Percentiles rank a stretch among this genome's conserved stretches.
phyloP scores from a whole-genome alignment of 1,140 invertebrate genomes.

The Acyrthosiphon pisum region DNA sequence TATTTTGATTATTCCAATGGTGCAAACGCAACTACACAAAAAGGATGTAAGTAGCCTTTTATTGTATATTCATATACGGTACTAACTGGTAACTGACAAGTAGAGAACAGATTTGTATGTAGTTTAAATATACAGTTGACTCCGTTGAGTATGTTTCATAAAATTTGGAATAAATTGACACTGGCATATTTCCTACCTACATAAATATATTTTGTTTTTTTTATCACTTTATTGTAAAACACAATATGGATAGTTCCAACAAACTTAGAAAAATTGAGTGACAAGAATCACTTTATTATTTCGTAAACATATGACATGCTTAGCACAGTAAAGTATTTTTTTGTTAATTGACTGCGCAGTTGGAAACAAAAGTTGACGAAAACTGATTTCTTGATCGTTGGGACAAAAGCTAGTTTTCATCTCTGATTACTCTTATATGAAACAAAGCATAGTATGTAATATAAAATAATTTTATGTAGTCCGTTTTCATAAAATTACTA shows the following conservation, averaged over 20 bases:
- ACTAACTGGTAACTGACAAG: background rate
- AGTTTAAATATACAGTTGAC: background rate
- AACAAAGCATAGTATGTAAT: too few species aligned
- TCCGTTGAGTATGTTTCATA: background rate
- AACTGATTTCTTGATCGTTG: too few species aligned
- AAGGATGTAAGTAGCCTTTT: conserved; percentile 47
- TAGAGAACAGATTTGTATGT: background rate
- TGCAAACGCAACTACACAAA: background rate
- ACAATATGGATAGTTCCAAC: too few species aligned
- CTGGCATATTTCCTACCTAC: background rate
- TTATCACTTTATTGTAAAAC: too few species aligned
- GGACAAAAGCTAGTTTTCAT: background rate
- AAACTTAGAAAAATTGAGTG: too few species aligned
- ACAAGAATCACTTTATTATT: background rate
- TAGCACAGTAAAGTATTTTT: too few species aligned
- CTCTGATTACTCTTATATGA: too few species aligned
- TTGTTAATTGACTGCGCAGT: too few species aligned
- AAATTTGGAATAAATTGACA: background rate
- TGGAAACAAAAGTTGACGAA: too few species aligned
- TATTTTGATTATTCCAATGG: conserved; percentile 35
- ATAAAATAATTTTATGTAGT: background rate
- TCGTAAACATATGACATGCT: background rate
- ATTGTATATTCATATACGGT: background rate
- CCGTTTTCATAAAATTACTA: background rate
- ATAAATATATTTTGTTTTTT: too few species aligned